phyloP scores from a whole-genome alignment of 2,888 invertebrate species.

The Eucera pruinosa region DNA sequence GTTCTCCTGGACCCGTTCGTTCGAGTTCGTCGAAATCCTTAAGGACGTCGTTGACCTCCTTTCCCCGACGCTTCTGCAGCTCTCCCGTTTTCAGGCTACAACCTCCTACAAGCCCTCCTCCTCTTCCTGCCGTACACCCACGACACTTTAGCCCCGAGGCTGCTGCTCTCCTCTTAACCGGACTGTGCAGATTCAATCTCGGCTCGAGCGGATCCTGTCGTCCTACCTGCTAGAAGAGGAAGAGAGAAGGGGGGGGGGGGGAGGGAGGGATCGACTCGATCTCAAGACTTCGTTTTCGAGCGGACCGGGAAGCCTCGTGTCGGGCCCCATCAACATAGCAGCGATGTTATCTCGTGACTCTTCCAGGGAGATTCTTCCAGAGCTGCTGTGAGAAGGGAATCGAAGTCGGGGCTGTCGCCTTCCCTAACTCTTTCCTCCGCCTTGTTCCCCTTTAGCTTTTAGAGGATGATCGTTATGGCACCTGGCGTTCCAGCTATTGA shows the following conservation, averaged over 20 bases:
- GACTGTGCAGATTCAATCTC: slow-evolving; percentile 76
- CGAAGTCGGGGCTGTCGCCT: not conserved
- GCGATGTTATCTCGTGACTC: slow-evolving; percentile 56
- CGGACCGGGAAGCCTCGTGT: slow-evolving; percentile 30
- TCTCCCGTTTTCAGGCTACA: slow-evolving; percentile 68
- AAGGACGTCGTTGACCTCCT: slow-evolving; percentile 82
- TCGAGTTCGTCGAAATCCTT: slow-evolving; percentile 79
- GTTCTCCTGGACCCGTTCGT: slow-evolving; percentile 69
- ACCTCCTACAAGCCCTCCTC: slow-evolving; percentile 34
- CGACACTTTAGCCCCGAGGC: slow-evolving; percentile 49
- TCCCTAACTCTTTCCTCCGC: slow-evolving; percentile 21
- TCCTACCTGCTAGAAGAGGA: slow-evolving; percentile 5
- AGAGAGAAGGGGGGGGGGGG: slow-evolving; percentile 8
- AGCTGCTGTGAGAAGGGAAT: slow-evolving; percentile 4
- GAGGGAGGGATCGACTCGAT: slow-evolving; percentile 21
- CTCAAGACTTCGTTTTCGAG: slow-evolving; percentile 48
- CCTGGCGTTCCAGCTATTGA: slow-evolving; percentile 4
- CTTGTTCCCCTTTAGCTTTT: slow-evolving; percentile 7
- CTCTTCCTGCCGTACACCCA: not conserved
- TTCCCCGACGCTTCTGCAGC: slow-evolving; percentile 68
- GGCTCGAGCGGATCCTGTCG: slow-evolving; percentile 64
- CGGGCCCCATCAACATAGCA: slow-evolving; percentile 66
- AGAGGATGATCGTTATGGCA: slow-evolving; percentile 30
- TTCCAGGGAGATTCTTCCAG: not conserved
- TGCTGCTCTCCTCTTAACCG: slow-evolving; percentile 71